Conservation (phyloP, 1,140 invertebrate species). For the Calosoma granatense region DNA sequence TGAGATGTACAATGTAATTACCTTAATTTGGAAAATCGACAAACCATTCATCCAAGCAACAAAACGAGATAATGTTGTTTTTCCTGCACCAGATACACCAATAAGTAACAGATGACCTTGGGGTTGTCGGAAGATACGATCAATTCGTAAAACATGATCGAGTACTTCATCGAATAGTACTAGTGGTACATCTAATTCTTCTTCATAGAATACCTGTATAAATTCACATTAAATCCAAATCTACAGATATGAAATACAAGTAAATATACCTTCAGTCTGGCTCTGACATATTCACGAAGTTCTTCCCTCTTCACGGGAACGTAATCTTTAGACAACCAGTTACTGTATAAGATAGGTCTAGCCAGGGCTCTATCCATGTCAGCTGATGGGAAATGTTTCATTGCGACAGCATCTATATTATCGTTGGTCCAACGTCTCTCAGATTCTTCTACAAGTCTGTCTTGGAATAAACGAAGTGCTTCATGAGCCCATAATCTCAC, state of each 20-base stretch:
- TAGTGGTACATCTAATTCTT: conserved; percentile 95
- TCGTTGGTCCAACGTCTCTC: conserved; percentile 98
- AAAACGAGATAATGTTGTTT: conserved; percentile 96
- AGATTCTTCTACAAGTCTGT: conserved; percentile 85
- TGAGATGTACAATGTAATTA: conserved; percentile 26
- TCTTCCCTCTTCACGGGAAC: conserved; percentile 92
- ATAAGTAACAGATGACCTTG: conserved; percentile 96
- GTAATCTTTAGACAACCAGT: conserved; percentile 98
- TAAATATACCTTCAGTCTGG: conserved; percentile 70
- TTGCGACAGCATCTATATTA: conserved; percentile 88
- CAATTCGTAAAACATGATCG: conserved; percentile 96
- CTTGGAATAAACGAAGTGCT: conserved; percentile 94
- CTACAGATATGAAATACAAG: conserved; percentile 10
- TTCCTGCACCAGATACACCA: conserved; percentile 95
- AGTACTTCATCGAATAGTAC: conserved; percentile 98
- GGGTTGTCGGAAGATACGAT: conserved; percentile 97
- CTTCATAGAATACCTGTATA: conserved; percentile 92
- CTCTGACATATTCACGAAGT: conserved; percentile 92
- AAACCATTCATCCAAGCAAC: conserved; percentile 99
- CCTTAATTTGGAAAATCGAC: conserved; percentile 95
- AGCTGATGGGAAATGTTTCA: conserved; percentile 90
- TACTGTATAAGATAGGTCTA: conserved; percentile 93
- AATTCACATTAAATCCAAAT: conserved; percentile 12
- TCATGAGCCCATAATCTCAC: conserved; percentile 98
- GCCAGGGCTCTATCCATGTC: conserved; percentile 75